These are phyloP conservation scores for Sphaerodactylus townsendi DNA, from an alignment of 2,113 vertebrate genomes.

Conservation along the genomic window DNA sequence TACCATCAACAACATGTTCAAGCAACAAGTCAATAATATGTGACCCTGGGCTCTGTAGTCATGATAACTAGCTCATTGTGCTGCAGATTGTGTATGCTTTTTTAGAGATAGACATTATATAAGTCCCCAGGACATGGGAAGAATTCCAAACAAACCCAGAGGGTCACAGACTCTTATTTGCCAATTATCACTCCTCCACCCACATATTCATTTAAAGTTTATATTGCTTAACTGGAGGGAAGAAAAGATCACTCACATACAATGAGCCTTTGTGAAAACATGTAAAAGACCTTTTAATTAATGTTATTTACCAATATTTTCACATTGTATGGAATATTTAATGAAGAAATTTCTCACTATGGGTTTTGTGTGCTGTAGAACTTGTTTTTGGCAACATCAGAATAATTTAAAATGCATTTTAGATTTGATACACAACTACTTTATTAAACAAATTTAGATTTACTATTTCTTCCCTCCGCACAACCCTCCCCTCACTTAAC, in stretches of 20 bases:
- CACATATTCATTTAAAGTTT: conserved; percentile 48
- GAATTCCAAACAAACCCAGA: conserved; percentile 54
- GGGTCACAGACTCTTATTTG: conserved; percentile 57
- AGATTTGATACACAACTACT: conserved; percentile 24
- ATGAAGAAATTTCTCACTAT: conserved; percentile 31
- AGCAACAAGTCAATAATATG: conserved; percentile 57
- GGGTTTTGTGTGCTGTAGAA: conserved; percentile 32
- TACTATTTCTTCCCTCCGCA: fast-evolving
- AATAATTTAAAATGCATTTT: conserved; percentile 51
- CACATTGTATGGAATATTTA: conserved; percentile 16
- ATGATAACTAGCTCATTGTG: conserved; percentile 60
- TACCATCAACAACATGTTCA: conserved; percentile 21
- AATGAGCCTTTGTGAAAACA: conserved; percentile 47
- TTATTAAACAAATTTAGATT: not conserved
- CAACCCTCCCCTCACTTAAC: fast-evolving
- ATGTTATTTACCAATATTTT: conserved; percentile 25
- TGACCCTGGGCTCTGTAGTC: conserved; percentile 52
- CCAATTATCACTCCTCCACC: conserved; percentile 9
- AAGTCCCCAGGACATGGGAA: conserved; percentile 48
- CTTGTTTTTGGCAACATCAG: conserved; percentile 38
- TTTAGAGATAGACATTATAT: conserved; percentile 64
- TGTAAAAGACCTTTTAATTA: conserved; percentile 44
- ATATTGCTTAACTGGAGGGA: conserved; percentile 36
- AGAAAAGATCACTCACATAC: conserved; percentile 35
- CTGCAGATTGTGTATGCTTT: conserved; percentile 61